Conservation (phyloP, 2,113 vertebrate species). For the Alexandromys fortis region DNA sequence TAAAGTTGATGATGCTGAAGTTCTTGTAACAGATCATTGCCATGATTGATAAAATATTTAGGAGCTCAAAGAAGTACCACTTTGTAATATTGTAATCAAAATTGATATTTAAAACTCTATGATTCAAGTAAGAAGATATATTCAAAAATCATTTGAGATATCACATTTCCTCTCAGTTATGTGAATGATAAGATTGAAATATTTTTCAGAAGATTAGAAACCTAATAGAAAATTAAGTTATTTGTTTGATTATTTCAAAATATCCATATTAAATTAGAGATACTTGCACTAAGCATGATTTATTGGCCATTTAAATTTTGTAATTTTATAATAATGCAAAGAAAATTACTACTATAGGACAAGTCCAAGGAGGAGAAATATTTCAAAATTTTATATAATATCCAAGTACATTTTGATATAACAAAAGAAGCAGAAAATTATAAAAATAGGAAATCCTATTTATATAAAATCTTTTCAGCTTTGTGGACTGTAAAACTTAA, state of each 20-base stretch:
- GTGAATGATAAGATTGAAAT: background rate
- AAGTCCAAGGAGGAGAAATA: background rate
- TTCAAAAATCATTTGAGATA: background rate
- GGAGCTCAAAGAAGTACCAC: conserved; percentile 8
- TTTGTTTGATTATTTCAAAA: conserved; percentile 9
- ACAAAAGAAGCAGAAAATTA: background rate
- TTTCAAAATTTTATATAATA: background rate
- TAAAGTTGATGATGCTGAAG: conserved; percentile 41
- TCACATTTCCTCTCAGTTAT: background rate
- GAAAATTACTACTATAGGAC: background rate
- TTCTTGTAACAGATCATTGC: conserved; percentile 49
- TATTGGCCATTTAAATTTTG: conserved; percentile 33
- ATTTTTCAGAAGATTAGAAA: background rate
- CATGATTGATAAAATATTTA: conserved; percentile 39
- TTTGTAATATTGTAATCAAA: conserved; percentile 43
- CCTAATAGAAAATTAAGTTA: background rate
- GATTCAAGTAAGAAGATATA: conserved; percentile 28
- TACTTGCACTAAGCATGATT: background rate
- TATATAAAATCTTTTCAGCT: background rate
- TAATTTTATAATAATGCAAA: background rate
- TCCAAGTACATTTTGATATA: background rate
- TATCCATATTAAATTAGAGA: background rate
- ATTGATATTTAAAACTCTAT: background rate
- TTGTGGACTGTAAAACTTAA: background rate
- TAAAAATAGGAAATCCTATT: conserved; percentile 10